These are phyloP conservation scores for Notothenia rossii DNA, from an alignment of 2,113 vertebrate species.

Conservation along the genomic window DNA sequence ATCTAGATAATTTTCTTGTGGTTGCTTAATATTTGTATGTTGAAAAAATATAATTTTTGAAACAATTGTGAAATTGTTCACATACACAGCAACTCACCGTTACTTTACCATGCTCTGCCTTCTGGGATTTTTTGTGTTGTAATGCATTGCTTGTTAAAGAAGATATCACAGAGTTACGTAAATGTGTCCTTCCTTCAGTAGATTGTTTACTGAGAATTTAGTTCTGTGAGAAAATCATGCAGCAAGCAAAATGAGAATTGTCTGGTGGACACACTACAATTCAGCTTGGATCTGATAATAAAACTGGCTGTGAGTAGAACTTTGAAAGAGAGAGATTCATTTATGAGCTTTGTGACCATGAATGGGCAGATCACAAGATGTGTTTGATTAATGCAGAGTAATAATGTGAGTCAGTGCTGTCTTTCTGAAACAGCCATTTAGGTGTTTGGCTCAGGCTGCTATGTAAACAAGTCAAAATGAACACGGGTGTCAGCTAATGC, in stretches of 20 bases:
- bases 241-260: background rate
- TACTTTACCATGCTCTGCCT: background rate
- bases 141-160: background rate
- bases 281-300: slow-evolving; percentile 27
- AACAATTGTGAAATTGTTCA: slow-evolving; percentile 3
- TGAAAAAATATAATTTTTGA: background rate
- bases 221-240: slow-evolving; percentile 17
- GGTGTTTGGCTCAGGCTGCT: slow-evolving; percentile 31
- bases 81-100: background rate
- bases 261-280: slow-evolving; percentile 10
- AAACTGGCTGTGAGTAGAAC: background rate
- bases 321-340: slow-evolving; percentile 1
- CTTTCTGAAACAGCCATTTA: slow-evolving; percentile 4
- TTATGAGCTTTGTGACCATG: background rate
- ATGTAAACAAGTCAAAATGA: slow-evolving; percentile 52
- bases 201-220: slow-evolving; percentile 28
- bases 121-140: slow-evolving; percentile 22
- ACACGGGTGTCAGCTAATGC: slow-evolving; percentile 4
- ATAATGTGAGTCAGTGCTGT: slow-evolving; percentile 10
- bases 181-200: slow-evolving; percentile 41
- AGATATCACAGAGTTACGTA: slow-evolving; percentile 24
- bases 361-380: slow-evolving; percentile 33
- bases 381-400: slow-evolving; percentile 12
- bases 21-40: background rate
- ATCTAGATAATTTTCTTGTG: background rate